A percentile compares a stretch with the other conserved stretches of the same genome.
Evolutionary conservation across 2,113 vertebrate species (phyloP).

Genomic region (Clarias batrachus): DNA sequence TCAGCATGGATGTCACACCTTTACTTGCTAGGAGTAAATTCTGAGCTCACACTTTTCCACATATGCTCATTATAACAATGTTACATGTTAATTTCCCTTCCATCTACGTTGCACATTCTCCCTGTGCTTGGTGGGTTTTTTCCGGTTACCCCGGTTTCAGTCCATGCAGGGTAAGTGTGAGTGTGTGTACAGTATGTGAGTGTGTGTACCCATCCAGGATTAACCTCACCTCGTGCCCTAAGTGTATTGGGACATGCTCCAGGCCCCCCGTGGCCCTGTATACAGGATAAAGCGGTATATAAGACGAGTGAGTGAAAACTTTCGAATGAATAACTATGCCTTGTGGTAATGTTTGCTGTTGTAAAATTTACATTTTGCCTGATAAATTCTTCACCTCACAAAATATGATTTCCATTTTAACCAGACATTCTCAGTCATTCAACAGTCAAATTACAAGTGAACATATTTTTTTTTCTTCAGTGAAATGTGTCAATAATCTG

Average conservation of each 20-base stretch:
- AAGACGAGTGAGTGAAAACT: too few relatives aligned
- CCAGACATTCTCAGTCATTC: background rate
- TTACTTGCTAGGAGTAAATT: background rate
- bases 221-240: too few relatives aligned
- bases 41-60: background rate
- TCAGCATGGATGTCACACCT: background rate
- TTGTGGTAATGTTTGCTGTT: background rate
- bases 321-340: background rate
- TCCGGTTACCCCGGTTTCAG: too few relatives aligned
- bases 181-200: too few relatives aligned
- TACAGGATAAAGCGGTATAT: too few relatives aligned
- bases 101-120: background rate
- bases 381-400: background rate
- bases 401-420: background rate
- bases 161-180: background rate
- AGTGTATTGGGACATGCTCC: too few relatives aligned
- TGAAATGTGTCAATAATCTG: background rate
- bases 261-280: too few relatives aligned
- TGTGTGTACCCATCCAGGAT: too few relatives aligned
- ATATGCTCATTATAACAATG: background rate
- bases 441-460: background rate
- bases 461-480: background rate
- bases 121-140: too few relatives aligned
- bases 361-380: background rate
- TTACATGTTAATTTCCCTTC: background rate